A percentile compares a stretch with the other conserved stretches of the same genome.
Evolutionary conservation across 2,797 vertebrate genomes (phyloP).

Genomic region (Acanthurus tractus): DNA sequence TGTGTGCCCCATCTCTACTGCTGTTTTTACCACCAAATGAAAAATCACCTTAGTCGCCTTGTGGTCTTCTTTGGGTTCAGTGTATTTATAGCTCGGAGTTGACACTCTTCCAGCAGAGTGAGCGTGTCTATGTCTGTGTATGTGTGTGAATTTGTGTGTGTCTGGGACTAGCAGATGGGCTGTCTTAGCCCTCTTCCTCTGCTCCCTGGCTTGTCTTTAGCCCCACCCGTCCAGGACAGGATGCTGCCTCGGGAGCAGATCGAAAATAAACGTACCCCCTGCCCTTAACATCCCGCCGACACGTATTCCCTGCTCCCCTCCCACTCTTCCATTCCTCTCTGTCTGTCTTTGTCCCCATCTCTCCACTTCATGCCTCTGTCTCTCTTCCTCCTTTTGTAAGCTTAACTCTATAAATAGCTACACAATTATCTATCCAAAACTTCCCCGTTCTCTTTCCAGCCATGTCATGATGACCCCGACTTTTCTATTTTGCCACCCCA

Average conservation of each 20-base stretch:
- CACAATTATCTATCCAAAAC: slow-evolving; percentile 17
- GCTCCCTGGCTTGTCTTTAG: slow-evolving; percentile 88
- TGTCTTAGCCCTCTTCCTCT: slow-evolving; percentile 95
- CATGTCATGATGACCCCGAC: slow-evolving; percentile 36
- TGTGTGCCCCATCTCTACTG: slow-evolving; percentile 56
- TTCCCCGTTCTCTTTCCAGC: slow-evolving; percentile 14
- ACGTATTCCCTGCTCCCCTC: slow-evolving; percentile 66
- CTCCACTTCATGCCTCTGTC: not conserved
- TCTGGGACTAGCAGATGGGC: slow-evolving; percentile 97
- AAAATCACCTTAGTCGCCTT: slow-evolving; percentile 92
- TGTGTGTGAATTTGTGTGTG: slow-evolving; percentile 70
- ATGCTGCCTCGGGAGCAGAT: slow-evolving; percentile 92
- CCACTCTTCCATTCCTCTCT: slow-evolving; percentile 24
- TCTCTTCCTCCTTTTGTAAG: slow-evolving; percentile 7
- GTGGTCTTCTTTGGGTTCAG: slow-evolving; percentile 88
- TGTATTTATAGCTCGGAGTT: slow-evolving; percentile 94
- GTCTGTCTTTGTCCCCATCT: slow-evolving; percentile 5
- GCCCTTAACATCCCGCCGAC: slow-evolving; percentile 61
- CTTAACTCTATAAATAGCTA: not conserved
- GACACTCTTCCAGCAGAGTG: slow-evolving; percentile 92
- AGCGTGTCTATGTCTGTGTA: slow-evolving; percentile 61
- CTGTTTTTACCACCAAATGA: slow-evolving; percentile 87
- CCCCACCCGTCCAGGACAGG: slow-evolving; percentile 95
- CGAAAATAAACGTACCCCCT: slow-evolving; percentile 88
- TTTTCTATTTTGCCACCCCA: slow-evolving; percentile 12